Conservation (phyloP, 2,797 vertebrate species). For the Pachyuromys duprasi region DNA sequence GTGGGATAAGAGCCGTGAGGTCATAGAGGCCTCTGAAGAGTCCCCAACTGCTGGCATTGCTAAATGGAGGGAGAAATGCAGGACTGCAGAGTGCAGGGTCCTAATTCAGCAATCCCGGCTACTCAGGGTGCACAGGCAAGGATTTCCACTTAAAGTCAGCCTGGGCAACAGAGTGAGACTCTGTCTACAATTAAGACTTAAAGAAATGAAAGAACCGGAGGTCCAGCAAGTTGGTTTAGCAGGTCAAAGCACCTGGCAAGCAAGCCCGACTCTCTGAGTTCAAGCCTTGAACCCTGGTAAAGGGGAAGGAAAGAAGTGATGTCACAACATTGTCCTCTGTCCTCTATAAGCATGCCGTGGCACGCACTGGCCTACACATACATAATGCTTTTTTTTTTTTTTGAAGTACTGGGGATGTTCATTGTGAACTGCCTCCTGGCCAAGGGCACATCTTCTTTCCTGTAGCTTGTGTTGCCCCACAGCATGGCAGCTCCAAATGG, state of each 20-base stretch:
- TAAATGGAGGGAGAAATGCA: fast-evolving
- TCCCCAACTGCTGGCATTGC: neutral
- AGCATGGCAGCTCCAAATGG: neutral
- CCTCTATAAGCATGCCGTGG: fast-evolving
- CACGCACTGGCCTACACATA: neutral
- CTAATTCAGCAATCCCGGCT: neutral
- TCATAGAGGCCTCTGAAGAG: neutral
- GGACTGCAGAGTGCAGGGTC: no score
- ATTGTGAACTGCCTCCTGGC: fast-evolving
- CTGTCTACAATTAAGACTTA: neutral
- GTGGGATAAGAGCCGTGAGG: neutral
- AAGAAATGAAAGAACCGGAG: neutral
- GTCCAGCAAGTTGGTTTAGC: neutral
- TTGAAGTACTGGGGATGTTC: neutral
- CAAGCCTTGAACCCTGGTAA: neutral
- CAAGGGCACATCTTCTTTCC: fast-evolving
- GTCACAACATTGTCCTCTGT: fast-evolving
- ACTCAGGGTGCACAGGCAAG: neutral
- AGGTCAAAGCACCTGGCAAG: neutral
- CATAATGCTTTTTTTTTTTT: neutral
- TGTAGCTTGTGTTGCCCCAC: neutral
- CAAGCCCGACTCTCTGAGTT: neutral
- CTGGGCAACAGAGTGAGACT: neutral
- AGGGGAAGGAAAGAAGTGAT: neutral
- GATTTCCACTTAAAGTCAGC: neutral